A percentile compares a stretch with the other conserved stretches of the same genome.
Conservation (phyloP, 2,888 invertebrate genomes). For the Eutolmus rufibarbis region DNA sequence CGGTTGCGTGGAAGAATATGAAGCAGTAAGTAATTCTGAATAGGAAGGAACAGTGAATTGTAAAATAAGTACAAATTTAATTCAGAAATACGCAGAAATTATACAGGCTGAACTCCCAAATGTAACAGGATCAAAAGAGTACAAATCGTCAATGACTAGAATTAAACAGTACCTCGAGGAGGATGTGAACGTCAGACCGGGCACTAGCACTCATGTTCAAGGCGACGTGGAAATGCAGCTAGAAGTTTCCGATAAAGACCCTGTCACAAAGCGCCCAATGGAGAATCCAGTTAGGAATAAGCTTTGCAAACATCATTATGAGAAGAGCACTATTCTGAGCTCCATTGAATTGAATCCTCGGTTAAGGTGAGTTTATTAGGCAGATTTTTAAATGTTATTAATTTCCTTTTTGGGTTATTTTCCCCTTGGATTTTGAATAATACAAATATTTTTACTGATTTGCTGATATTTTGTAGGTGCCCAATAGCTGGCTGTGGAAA, state of each 20-base stretch:
- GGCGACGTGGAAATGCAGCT: conserved; percentile 53
- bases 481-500: conserved; percentile 66
- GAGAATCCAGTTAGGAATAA: conserved; percentile 65
- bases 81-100: not conserved
- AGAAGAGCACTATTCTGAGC: conserved; percentile 62
- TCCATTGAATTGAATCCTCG: conserved; percentile 60
- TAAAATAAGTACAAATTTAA: not conserved
- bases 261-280: conserved; percentile 65
- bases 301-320: conserved; percentile 65
- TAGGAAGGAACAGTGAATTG: not conserved
- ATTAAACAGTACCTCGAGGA: not conserved
- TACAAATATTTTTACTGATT: not conserved
- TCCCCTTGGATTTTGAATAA: not conserved
- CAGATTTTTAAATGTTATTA: not conserved
- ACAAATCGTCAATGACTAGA: not conserved
- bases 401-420: not conserved
- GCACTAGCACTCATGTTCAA: conserved; percentile 25
- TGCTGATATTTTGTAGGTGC: conserved; percentile 47
- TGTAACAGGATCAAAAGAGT: not conserved
- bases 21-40: not conserved
- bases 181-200: not conserved
- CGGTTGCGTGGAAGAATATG: not conserved
- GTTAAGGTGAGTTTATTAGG: conserved; percentile 46
- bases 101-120: not conserved
- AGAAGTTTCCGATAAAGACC: conserved; percentile 62